Evolutionary conservation across 2,797 vertebrate genomes (phyloP).

Genomic region (Crenichthys baileyi): DNA sequence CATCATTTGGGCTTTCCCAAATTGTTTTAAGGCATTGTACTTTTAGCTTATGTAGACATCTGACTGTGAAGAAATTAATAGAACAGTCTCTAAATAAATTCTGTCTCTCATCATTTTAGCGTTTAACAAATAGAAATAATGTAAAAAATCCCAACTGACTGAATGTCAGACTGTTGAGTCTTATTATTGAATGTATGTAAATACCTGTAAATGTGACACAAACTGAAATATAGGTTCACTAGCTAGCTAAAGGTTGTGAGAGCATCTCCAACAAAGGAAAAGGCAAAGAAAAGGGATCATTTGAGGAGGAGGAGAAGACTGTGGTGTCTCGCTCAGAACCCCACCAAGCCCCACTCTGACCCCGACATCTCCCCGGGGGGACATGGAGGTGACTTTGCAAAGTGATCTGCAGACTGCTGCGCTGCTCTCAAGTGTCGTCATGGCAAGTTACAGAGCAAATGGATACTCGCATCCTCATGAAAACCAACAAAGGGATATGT

Average conservation of each 20-base stretch:
- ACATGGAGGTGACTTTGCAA: slow-evolving; percentile 83
- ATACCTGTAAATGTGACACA: slow-evolving; percentile 58
- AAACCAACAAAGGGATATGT: slow-evolving; percentile 84
- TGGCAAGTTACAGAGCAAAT: slow-evolving; percentile 75
- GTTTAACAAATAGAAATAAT: background rate
- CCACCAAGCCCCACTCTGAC: slow-evolving; percentile 58
- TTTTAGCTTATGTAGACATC: background rate
- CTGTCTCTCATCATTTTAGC: background rate
- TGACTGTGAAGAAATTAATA: background rate
- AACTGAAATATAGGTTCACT: slow-evolving; percentile 42
- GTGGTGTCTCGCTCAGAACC: slow-evolving; percentile 49
- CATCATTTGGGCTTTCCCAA: background rate
- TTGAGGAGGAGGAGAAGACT: slow-evolving; percentile 55
- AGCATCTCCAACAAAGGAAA: slow-evolving; percentile 43
- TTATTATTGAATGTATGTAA: background rate
- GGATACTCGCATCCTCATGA: slow-evolving; percentile 79
- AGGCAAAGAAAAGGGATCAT: slow-evolving; percentile 50
- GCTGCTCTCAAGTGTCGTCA: slow-evolving; percentile 82
- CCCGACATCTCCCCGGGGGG: slow-evolving; percentile 56
- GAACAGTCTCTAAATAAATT: background rate
- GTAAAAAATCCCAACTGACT: background rate
- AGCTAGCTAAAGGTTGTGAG: slow-evolving; percentile 34
- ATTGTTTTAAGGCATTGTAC: background rate
- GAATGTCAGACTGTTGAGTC: background rate
- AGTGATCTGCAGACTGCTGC: slow-evolving; percentile 74